Evolutionary conservation across 2,888 invertebrate genomes (phyloP), one percentile per base, ranked within the genome.

Genomic region (Troilus luridus): DNA sequence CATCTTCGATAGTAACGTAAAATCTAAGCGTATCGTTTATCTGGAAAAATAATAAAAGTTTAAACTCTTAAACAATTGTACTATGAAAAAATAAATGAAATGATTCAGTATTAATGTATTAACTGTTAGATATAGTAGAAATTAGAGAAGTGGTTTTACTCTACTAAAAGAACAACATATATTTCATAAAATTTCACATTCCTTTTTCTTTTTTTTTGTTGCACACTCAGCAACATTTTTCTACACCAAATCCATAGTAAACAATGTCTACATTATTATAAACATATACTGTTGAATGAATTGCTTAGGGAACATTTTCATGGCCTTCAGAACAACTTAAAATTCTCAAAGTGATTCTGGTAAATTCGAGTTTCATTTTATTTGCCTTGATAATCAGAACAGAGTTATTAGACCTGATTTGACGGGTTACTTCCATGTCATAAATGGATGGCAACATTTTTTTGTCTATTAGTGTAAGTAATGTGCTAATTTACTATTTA

Each of bases 1-100:
- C 95, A 93, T 98, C 98, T 94, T 97, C 97, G 92, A 98, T 96
- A 1, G 97, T 97, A 41, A 98, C 97, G 92, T 96, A 95, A 94
- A 98, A 97, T 93, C 96, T 96, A 93, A 98, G 95, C 24, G 97
- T 97, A 93, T 97, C 97, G 93, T 97, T 97, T 92, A 96, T 95
- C 97, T 97, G 94, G 11, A 95, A 90, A 95, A 92, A 92, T 92
- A 92, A 93, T 8, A 8, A 77, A 41, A 91, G 88, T 85, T 88
- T 59, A 89, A 67, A 72, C 17, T 59, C 41, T 88, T 58, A 60
- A 88, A 56, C 56, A 59, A 9, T 64, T 67, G 27, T 64, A 41
- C 41, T 3, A 41, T 41, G 41, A 41, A 5, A n/a, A 41, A 41
- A 41, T 41, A 41, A 41, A 3, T 41, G 1, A 41, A 41, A 5